Base-by-base conservation (phyloP, 1,140 invertebrate genomes). In the Leptopilina clavipes region DNA sequence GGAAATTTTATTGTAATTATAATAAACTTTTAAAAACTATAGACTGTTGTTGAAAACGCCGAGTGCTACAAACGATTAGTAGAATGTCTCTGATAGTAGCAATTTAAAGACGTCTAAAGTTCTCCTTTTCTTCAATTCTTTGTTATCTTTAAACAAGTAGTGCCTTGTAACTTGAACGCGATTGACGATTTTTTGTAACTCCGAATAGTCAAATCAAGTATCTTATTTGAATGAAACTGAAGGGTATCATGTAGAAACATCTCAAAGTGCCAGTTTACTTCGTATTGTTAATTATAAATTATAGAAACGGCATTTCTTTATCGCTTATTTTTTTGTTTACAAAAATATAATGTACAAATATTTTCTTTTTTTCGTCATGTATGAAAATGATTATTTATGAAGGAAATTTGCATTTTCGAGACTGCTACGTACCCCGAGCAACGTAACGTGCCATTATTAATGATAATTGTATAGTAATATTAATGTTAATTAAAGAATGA, bases 381-480 rank as follows among this genome's bases (percentile, higher is more conserved):
- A 31, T 31, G 3, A 14, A 14, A 65, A 17, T 65, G 7, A 31
- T 65, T 22, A 7, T 6, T 37, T 65, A 8, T 22, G 59, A 31
- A 31, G 12, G 10, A 65, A n/a, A 22, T 31, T 65, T 31, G 22
- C 59, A 65, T n/a, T 65, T 73, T 73, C 25, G 56, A 70, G 37
- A 18, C n/a, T 76, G 54, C 72, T 77, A 31, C 72, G 22, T 70
- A 44, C 78, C 70, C 70, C 72, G 48, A 77, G 73, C 75, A 59
- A 65, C 31, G 31, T 54, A 73, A 78, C 73, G 73, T 80, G 79
- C 79, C 76, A 78, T 80, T 80, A 80, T 56, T 79, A 73, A 22
- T 74, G 74, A 79, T 80, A 75, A 73, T 76, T 54, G 25, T 31
- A 65, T 56, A 75, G 48, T 80, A 80, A 73, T 44, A 48, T 19